A percentile compares a stretch with the other conserved stretches of the same genome.
Conservation (phyloP, 2,888 invertebrate species). For the Lagria hirta region DNA sequence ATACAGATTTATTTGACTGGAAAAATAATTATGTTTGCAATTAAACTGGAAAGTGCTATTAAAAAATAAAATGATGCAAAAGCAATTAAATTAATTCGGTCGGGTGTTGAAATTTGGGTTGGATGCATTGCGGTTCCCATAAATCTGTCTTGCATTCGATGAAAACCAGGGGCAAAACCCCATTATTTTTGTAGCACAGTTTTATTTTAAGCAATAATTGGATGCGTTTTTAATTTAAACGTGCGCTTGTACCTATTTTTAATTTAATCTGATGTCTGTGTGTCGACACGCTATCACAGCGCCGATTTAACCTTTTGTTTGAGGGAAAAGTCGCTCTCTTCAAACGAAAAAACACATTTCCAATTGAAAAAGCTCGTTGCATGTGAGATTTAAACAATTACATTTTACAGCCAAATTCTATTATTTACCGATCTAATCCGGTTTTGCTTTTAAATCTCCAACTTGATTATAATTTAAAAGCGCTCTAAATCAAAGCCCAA, state of each 20-base stretch:
- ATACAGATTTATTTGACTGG: too few relatives aligned
- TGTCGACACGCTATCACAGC: too few relatives aligned
- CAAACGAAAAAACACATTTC: constrained; percentile 8
- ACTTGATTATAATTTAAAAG: too few relatives aligned
- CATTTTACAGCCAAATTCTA: constrained; percentile 25
- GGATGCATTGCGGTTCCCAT: constrained; percentile 28
- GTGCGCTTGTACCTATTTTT: constrained; percentile 11
- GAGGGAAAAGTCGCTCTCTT: too few relatives aligned
- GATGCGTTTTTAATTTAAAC: constrained; percentile 26
- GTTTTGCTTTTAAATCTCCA: constrained; percentile 12
- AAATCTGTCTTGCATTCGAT: constrained; percentile 37
- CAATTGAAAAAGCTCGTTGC: constrained; percentile 11
- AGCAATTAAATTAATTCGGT: constrained; percentile 17
- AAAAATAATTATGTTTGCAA: too few relatives aligned
- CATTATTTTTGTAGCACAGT: constrained; percentile 35
- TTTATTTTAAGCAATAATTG: constrained; percentile 21
- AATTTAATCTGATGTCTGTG: constrained; percentile 6
- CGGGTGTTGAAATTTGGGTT: constrained; percentile 19
- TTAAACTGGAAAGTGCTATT: too few relatives aligned
- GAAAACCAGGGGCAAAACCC: constrained; percentile 32
- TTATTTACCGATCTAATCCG: constrained; percentile 15
- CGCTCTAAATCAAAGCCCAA: too few relatives aligned
- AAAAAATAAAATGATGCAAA: constrained; percentile 10
- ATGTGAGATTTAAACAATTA: constrained; percentile 25
- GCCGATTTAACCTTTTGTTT: too few relatives aligned